phyloP scores from a whole-genome alignment of 2,113 vertebrate genomes.

The Mixornis gularis region DNA sequence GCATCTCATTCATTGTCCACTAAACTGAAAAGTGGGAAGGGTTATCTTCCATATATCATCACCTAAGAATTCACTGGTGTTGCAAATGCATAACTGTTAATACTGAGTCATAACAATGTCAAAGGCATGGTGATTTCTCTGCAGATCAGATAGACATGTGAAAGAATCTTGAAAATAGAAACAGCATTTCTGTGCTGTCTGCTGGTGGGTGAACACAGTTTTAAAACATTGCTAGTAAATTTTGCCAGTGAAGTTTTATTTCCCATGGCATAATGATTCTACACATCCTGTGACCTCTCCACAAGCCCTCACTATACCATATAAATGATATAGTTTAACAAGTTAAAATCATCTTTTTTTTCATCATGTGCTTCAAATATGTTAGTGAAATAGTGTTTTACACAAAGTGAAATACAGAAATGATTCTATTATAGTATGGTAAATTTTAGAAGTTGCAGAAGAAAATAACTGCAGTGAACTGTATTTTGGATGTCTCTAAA shows the following conservation, averaged over 20 bases:
- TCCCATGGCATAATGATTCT: slow-evolving; percentile 25
- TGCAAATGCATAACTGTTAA: background rate
- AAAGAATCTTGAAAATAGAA: background rate
- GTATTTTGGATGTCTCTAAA: background rate
- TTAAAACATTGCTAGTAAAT: slow-evolving; percentile 38
- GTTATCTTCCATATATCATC: background rate
- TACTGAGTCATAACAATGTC: background rate
- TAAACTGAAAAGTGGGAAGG: background rate
- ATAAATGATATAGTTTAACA: slow-evolving; percentile 52
- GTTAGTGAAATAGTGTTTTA: background rate
- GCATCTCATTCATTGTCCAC: background rate
- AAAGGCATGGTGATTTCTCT: slow-evolving; percentile 15
- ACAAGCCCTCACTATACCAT: slow-evolving; percentile 24
- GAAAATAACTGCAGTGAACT: background rate
- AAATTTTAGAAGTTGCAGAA: background rate
- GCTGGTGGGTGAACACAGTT: slow-evolving; percentile 6
- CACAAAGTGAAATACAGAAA: background rate
- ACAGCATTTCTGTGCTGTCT: slow-evolving; percentile 37
- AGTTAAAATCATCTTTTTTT: background rate
- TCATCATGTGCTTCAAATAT: slow-evolving; percentile 47
- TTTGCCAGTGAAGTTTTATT: slow-evolving; percentile 43
- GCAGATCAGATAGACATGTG: background rate
- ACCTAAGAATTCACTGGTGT: background rate
- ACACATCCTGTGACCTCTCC: slow-evolving; percentile 41
- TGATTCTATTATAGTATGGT: background rate